Evolutionary conservation across 2,797 vertebrate genomes (phyloP), one percentile per base, ranked within the genome.

Genomic region (Amblyraja radiata): DNA sequence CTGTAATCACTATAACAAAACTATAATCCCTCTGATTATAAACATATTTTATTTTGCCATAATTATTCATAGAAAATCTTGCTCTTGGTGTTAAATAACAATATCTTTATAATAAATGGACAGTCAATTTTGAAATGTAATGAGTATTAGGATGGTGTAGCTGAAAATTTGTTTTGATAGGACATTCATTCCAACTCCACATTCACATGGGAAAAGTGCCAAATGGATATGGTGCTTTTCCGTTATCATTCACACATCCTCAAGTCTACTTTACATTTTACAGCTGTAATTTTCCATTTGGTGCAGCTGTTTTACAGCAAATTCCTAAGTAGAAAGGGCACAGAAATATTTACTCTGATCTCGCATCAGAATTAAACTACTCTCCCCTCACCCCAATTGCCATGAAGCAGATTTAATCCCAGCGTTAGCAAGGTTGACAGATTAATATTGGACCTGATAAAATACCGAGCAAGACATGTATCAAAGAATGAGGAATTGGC

Each of bases 231-330:
- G 79, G 36, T 21, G 18, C 39, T 46, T 54, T 36, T 46, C 36
- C 7, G 39, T 81, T 54, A 54, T 83, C 80, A 54, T 46, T 83
- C 39, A 83, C 23, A 46, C 23, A 83, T 83, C 36, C 80, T 54
- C 46, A 83, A 54, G 46, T 83, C 80, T 83, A 39, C 21, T 58
- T 54, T 46, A 54, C 46, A 83, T 14, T 68, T 68, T 83, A 81
- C 79, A 83, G 80, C 46, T 58, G 39, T 25, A 83, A 83, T 23
- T 39, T 83, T 83, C 18, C 80, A 83, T 83, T 83, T 83, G 80
- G 80, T 83, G 80, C 80, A 83, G 80, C 80, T 83, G 80, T 83
- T 83, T 83, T 21, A 83, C 46, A 58, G 80, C 80, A 83, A 54
- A 58, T 83, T 83, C 80, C 46, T 81, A 46, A 25, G 46, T 83